Percentiles rank a stretch among this genome's conserved stretches.
Conservation (phyloP, 2,888 invertebrate genomes). For the Synanthedon myopaeformis region DNA sequence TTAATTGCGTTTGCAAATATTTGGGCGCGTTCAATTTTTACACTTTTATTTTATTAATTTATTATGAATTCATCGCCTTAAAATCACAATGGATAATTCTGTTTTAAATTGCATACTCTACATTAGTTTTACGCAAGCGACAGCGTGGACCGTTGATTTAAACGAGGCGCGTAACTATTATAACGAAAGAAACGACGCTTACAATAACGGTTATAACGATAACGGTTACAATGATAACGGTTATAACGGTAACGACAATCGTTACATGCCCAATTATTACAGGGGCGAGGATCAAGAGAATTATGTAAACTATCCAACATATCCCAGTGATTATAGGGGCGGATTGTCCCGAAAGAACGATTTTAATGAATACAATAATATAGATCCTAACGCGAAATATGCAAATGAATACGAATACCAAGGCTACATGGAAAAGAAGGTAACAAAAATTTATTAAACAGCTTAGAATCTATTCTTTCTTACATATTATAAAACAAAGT, state of each 20-base stretch:
- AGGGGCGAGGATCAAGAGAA: slow-evolving; percentile 28
- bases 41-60: not conserved
- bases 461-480: too few species aligned
- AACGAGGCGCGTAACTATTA: slow-evolving; percentile 37
- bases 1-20: not conserved
- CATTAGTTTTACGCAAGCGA: slow-evolving; percentile 22
- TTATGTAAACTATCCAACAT: slow-evolving; percentile 18
- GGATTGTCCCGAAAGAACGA: too few species aligned
- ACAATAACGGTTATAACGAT: not conserved
- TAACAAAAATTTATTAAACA: slow-evolving; percentile 11
- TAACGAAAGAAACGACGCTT: slow-evolving; percentile 24
- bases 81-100: slow-evolving; percentile 16
- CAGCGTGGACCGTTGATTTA: slow-evolving; percentile 50
- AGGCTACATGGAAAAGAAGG: slow-evolving; percentile 44
- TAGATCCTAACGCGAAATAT: slow-evolving; percentile 15
- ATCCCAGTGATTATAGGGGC: slow-evolving; percentile 12
- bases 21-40: not conserved
- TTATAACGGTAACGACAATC: not conserved
- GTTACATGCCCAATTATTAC: slow-evolving; percentile 13
- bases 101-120: slow-evolving; percentile 14
- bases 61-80: not conserved
- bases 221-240: not conserved
- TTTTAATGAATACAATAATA: slow-evolving; percentile 7
- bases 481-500: too few species aligned
- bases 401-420: slow-evolving; percentile 33